Percentiles rank a stretch among this genome's conserved stretches.
Conservation (phyloP, 2,888 invertebrate species). For the Argyresthia albistria region DNA sequence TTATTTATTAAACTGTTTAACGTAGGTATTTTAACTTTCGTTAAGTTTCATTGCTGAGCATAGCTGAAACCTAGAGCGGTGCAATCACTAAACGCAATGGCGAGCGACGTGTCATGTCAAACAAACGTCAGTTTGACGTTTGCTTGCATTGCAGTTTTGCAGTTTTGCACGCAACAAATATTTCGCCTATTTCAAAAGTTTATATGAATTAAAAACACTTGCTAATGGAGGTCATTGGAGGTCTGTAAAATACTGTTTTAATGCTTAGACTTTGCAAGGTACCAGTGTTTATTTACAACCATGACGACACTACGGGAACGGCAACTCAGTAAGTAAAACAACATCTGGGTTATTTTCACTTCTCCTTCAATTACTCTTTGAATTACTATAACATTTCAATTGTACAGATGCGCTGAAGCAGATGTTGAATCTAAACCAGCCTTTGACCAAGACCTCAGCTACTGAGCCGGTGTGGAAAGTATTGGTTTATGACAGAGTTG, state of each 20-base stretch:
- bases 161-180: not conserved
- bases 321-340: conserved; percentile 74
- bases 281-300: conserved; percentile 15
- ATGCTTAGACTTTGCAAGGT: too few species aligned
- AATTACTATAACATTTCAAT: not conserved
- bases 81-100: not conserved
- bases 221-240: too few species aligned
- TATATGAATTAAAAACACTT: too few species aligned
- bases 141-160: not conserved
- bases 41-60: too few species aligned
- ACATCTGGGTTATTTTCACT: conserved; percentile 3
- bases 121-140: conserved; percentile 12
- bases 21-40: too few species aligned
- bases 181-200: conserved; percentile 1
- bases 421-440: conserved; percentile 94
- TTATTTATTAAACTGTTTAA: too few species aligned
- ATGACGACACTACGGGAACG: conserved; percentile 81
- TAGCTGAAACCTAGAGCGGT: too few species aligned
- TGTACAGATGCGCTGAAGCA: conserved; percentile 90
- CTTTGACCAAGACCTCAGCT: conserved; percentile 80
- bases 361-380: not conserved
- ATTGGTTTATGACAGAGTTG: conserved; percentile 94
- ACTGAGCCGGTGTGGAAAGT: conserved; percentile 97
- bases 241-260: too few species aligned
- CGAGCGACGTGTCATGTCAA: conserved; percentile 8